Evolutionary conservation across 2,797 vertebrate genomes (phyloP).

Genomic region (Pseudomugil tenellus): DNA sequence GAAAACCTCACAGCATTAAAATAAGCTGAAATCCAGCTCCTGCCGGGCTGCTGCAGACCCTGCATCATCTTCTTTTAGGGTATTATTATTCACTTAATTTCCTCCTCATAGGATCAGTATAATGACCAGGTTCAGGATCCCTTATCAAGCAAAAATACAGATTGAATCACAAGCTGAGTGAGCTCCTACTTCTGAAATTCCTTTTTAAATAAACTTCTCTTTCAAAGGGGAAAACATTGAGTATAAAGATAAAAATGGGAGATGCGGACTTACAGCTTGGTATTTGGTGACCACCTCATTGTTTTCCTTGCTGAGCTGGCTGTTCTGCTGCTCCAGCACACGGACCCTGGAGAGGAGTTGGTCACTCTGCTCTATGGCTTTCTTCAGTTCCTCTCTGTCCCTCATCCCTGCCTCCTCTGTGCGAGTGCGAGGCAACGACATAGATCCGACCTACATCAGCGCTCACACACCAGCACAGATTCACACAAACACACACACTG

Average conservation of each 20-base stretch:
- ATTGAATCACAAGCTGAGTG: constrained; percentile 41
- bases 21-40: constrained; percentile 36
- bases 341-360: constrained; percentile 68
- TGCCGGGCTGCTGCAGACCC: too few species aligned
- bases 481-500: constrained; percentile 36
- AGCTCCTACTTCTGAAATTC: constrained; percentile 8
- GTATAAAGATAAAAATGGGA: constrained; percentile 12
- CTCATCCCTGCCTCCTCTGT: constrained; percentile 71
- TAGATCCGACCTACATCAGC: constrained; percentile 39
- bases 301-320: constrained; percentile 68
- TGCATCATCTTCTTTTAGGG: too few species aligned
- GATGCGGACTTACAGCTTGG: constrained; percentile 74
- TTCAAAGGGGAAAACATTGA: too few species aligned
- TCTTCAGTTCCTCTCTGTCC: constrained; percentile 81
- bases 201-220: constrained; percentile 21
- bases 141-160: constrained; percentile 62
- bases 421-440: constrained; percentile 47
- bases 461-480: constrained; percentile 24
- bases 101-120: constrained; percentile 48
- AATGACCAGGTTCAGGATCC: constrained; percentile 64
- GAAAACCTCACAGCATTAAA: constrained; percentile 60
- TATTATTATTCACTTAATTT: constrained; percentile 71
- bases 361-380: constrained; percentile 76
- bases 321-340: constrained; percentile 76
- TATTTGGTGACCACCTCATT: constrained; percentile 67